phyloP scores from a whole-genome alignment of 2,888 invertebrate genomes.

The Eremobia ochroleuca region DNA sequence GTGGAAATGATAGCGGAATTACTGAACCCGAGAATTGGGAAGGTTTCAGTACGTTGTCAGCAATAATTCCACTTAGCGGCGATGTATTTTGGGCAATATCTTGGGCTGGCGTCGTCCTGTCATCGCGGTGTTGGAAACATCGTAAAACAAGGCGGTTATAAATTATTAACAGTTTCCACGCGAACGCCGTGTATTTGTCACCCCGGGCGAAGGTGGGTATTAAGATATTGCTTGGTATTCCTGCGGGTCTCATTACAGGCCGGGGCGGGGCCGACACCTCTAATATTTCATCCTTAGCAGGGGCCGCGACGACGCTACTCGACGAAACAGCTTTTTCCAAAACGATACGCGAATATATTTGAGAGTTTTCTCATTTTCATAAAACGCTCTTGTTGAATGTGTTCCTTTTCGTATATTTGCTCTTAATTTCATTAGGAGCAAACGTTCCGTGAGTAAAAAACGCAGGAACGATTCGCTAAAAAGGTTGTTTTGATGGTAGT shows the following conservation, averaged over 20 bases:
- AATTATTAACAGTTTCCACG: conserved; percentile 89
- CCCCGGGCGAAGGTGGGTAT: conserved; percentile 85
- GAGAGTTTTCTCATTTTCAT: conserved; percentile 80
- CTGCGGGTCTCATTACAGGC: conserved; percentile 88
- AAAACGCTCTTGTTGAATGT: conserved; percentile 73
- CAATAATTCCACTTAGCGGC: conserved; percentile 82
- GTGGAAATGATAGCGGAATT: conserved; percentile 71
- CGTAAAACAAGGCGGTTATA: conserved; percentile 85
- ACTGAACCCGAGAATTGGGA: conserved; percentile 72
- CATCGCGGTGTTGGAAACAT: conserved; percentile 81
- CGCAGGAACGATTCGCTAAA: conserved; percentile 83
- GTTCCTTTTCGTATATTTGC: conserved; percentile 75
- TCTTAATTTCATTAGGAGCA: conserved; percentile 86
- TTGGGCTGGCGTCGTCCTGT: conserved; percentile 78
- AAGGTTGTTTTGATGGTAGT: conserved; percentile 88
- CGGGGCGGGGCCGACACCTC: conserved; percentile 83
- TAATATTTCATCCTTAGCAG: conserved; percentile 87
- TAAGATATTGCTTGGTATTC: conserved; percentile 90
- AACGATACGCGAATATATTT: conserved; percentile 74
- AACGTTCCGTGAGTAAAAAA: conserved; percentile 81
- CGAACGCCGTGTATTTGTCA: conserved; percentile 88
- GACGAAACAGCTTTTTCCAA: conserved; percentile 73
- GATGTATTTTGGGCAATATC: conserved; percentile 75
- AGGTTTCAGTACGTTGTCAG: conserved; percentile 77
- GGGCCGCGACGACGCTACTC: conserved; percentile 72